A percentile compares a stretch with the other conserved stretches of the same genome.
phyloP scores from a whole-genome alignment of 2,888 invertebrate species.

The Dolichomitus sp. region DNA sequence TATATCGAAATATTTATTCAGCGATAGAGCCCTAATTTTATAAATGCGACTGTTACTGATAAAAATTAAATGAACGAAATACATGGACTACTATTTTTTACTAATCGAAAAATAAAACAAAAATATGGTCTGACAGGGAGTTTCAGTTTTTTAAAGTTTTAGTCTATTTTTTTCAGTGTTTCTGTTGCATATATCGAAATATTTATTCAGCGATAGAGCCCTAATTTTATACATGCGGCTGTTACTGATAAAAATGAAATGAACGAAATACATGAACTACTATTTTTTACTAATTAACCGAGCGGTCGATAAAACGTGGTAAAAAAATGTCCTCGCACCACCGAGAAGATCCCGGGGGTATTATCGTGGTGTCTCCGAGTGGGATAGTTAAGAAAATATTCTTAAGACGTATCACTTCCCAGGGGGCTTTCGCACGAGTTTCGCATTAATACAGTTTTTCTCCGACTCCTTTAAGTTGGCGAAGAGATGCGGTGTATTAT shows the following conservation, averaged over 20 bases:
- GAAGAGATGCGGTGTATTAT: slow-evolving; percentile 33
- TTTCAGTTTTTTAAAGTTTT: not conserved
- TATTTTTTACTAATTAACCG: slow-evolving; percentile 11
- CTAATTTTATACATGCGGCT: slow-evolving; percentile 21
- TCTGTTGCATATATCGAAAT: not conserved
- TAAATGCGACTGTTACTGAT: slow-evolving; percentile 1
- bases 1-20: not conserved
- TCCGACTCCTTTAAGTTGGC: slow-evolving; percentile 29
- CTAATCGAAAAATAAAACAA: not conserved
- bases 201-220: not conserved
- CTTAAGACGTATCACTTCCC: slow-evolving; percentile 63
- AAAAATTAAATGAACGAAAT: slow-evolving; percentile 41
- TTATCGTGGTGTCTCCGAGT: slow-evolving; percentile 38
- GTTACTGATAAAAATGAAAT: slow-evolving; percentile 11
- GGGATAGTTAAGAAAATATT: slow-evolving; percentile 66
- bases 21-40: not conserved
- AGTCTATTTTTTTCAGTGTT: not conserved
- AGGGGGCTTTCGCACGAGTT: slow-evolving; percentile 62
- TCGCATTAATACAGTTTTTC: slow-evolving; percentile 68
- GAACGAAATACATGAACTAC: slow-evolving; percentile 30
- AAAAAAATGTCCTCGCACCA: slow-evolving; percentile 38
- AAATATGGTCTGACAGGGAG: no score
- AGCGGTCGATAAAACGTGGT: slow-evolving; percentile 28
- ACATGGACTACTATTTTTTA: slow-evolving; percentile 13
- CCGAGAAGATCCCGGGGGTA: slow-evolving; percentile 49